Evolutionary conservation across 1,140 invertebrate species (phyloP), one percentile per base, ranked within the genome.

Genomic region (Lepidurus apus): DNA sequence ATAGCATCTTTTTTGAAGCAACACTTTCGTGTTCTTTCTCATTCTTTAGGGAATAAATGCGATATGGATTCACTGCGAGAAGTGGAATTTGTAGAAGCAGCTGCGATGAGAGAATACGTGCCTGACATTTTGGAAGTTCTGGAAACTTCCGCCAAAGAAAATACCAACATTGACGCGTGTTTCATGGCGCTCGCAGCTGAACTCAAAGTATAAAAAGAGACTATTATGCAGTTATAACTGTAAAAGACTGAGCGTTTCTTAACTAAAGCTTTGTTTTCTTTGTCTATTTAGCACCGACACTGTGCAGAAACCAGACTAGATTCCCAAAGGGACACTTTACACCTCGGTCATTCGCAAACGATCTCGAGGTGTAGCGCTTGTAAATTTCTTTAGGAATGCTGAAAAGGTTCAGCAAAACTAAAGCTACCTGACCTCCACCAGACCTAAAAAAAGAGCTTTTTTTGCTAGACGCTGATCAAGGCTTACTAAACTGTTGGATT

Each of bases 111-210:
- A 83, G 90, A 94, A 82, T 93, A 93, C 85, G 89, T 93, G 82
- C 92, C 92, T 65, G 93, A 94, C 86, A 91, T 95, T 53, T 88
- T 94, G 83, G 91, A 91, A 84, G 90, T 93, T 13, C 88, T 97
- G 85, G 95, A 97, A 87, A 95, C 95, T 9, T 96, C 94, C 80
- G 95, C 95, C 75, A 97, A 97, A 87, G 93, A 94, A 82, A 95
- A 96, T 82, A 95, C 93, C 73, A 97, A 97, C 86, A 92, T 97
- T 80, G 95, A 97, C 85, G 92, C 95, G 82, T 93, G 94, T 80
- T 97, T 97, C 86, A 89, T 93, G 78, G 93, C 90, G 81, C 87
- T 97, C 84, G 95, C 95, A 79, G 93, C 92, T 43, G 93, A 96
- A 87, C 86, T 95, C 73, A 94, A 93, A 88, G 93, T 93, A 86